A percentile compares a stretch with the other conserved stretches of the same genome.
Conservation (phyloP, 2,888 invertebrate genomes). For the Halocaridina rubra region DNA sequence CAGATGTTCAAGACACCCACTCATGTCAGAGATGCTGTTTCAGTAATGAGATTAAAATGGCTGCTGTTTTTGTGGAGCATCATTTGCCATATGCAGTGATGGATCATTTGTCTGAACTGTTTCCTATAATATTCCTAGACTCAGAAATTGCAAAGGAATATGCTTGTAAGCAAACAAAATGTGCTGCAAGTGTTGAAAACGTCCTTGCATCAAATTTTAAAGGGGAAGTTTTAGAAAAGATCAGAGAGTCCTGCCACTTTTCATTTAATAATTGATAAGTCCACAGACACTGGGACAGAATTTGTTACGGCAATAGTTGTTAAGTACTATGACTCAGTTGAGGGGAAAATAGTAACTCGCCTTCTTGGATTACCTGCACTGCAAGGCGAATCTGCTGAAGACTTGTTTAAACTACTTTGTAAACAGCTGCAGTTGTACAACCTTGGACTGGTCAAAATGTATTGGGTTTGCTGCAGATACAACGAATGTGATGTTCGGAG, state of each 20-base stretch:
- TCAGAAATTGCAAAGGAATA: neutral
- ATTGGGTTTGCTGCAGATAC: slow-evolving; percentile 19
- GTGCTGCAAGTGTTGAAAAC: too few relatives aligned
- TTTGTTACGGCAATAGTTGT: slow-evolving; percentile 24
- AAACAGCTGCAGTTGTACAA: neutral
- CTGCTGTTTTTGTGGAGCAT: neutral
- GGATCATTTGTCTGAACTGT: neutral
- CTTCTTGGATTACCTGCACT: slow-evolving; percentile 16
- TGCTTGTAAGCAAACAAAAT: neutral
- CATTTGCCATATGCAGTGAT: neutral
- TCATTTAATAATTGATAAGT: slow-evolving; percentile 5
- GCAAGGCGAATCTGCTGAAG: slow-evolving; percentile 15
- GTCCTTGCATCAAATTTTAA: too few relatives aligned
- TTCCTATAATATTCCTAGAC: neutral
- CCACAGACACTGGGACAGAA: too few relatives aligned
- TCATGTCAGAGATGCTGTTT: too few relatives aligned
- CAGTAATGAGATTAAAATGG: neutral
- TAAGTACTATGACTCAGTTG: slow-evolving; percentile 12
- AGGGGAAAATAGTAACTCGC: neutral
- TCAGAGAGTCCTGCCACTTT: neutral
- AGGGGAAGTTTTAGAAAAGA: too few relatives aligned
- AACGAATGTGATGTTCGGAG: neutral
- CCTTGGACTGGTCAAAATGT: neutral
- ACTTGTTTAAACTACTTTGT: neutral
- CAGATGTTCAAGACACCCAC: too few relatives aligned